Percentiles rank a stretch among this genome's conserved stretches.
Conservation (phyloP, 2,797 vertebrate species). For the Telmatherina bonti region DNA sequence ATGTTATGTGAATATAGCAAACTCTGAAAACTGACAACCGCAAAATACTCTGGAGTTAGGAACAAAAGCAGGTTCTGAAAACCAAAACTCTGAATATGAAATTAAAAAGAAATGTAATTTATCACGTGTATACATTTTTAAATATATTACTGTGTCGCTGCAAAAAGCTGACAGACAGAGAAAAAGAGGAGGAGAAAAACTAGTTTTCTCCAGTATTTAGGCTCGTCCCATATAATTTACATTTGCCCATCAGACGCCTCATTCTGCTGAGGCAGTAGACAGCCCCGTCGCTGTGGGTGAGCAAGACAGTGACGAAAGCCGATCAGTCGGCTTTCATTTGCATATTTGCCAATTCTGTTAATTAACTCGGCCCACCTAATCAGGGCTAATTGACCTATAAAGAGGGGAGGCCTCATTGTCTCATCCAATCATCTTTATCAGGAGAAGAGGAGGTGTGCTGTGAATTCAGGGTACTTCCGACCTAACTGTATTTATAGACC, state of each 20-base stretch:
- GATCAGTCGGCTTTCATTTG: conserved; percentile 80
- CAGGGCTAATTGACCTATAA: conserved; percentile 94
- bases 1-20: conserved; percentile 53
- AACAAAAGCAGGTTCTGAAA: not conserved
- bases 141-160: conserved; percentile 13
- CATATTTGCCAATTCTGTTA: conserved; percentile 88
- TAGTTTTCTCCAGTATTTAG: conserved; percentile 64
- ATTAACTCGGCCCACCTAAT: conserved; percentile 91
- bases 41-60: conserved; percentile 41
- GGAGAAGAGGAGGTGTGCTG: conserved; percentile 71
- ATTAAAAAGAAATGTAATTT: conserved; percentile 26
- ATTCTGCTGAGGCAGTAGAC: conserved; percentile 69
- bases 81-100: conserved; percentile 13
- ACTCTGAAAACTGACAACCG: conserved; percentile 50
- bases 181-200: conserved; percentile 64
- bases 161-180: conserved; percentile 37
- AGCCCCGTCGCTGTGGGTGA: conserved; percentile 65
- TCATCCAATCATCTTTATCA: conserved; percentile 89
- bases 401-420: conserved; percentile 87
- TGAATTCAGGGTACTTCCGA: conserved; percentile 78
- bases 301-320: conserved; percentile 80
- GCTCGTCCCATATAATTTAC: conserved; percentile 76
- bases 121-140: conserved; percentile 14
- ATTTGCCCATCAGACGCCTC: conserved; percentile 77
- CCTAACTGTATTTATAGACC: conserved; percentile 69